Conservation (phyloP, 2,888 invertebrate genomes). For the Habroteleia sp. region DNA sequence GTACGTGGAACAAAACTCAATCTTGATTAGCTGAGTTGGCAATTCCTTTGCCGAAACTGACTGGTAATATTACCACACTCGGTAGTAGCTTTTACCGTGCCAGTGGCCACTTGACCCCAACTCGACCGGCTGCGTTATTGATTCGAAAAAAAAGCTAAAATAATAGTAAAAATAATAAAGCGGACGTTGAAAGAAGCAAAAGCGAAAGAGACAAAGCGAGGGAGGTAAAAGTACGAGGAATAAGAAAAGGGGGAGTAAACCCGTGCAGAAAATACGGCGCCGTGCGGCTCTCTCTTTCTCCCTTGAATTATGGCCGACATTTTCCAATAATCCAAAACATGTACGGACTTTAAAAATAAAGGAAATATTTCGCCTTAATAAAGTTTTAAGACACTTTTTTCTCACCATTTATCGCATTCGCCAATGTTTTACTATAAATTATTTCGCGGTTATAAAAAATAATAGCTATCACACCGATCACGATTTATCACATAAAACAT, state of each 20-base stretch:
- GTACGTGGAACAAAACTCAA: conserved; percentile 70
- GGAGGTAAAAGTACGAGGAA: background rate
- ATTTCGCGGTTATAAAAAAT: conserved; percentile 24
- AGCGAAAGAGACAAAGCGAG: conserved; percentile 4
- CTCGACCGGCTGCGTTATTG: conserved; percentile 71
- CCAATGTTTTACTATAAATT: conserved; percentile 37
- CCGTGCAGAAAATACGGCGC: conserved; percentile 30
- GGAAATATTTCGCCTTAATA: conserved; percentile 38
- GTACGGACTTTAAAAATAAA: conserved; percentile 30
- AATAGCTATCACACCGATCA: conserved; percentile 8
- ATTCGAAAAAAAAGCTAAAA: conserved; percentile 69
- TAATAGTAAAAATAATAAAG: conserved; percentile 54
- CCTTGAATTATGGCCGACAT: conserved; percentile 49
- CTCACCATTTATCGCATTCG: conserved; percentile 19
- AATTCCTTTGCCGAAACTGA: conserved; percentile 70
- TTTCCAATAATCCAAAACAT: conserved; percentile 60
- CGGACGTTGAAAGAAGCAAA: conserved; percentile 17
- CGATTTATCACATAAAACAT: conserved; percentile 25
- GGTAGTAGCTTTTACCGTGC: conserved; percentile 62
- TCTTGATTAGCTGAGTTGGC: conserved; percentile 74
- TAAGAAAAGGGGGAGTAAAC: conserved; percentile 20
- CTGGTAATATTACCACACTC: conserved; percentile 71
- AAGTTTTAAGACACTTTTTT: conserved; percentile 41
- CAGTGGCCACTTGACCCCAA: conserved; percentile 74
- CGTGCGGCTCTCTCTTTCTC: conserved; percentile 15